phyloP scores from a whole-genome alignment of 2,113 vertebrate species.

The Gymnogyps californianus region DNA sequence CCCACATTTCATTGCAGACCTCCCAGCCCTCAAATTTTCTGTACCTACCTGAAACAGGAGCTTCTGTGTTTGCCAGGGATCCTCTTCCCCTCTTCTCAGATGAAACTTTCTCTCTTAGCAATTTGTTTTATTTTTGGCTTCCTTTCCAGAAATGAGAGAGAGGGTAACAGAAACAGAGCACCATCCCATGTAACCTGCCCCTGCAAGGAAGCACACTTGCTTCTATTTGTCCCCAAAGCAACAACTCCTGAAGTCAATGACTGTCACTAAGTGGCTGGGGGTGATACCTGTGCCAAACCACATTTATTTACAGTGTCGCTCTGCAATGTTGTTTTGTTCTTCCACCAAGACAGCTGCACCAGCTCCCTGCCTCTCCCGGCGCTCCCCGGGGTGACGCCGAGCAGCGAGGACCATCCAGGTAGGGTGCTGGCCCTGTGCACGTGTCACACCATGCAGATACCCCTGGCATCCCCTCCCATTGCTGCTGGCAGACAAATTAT shows the following conservation, averaged over 20 bases:
- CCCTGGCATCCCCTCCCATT: neutral
- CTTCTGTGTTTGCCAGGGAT: neutral
- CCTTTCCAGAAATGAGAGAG: neutral
- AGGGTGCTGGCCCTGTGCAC: neutral
- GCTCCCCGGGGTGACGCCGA: neutral
- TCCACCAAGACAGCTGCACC: conserved; percentile 33
- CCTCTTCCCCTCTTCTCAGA: neutral
- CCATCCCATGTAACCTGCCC: neutral
- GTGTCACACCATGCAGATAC: neutral
- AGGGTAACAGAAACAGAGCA: neutral
- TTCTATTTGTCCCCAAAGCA: neutral
- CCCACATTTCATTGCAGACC: neutral
- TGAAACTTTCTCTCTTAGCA: neutral
- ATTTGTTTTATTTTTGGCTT: neutral
- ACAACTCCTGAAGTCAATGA: neutral
- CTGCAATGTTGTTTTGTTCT: neutral
- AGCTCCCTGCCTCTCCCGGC: conserved; percentile 8
- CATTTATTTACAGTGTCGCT: neutral
- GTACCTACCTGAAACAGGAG: neutral
- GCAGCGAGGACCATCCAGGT: neutral
- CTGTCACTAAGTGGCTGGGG: neutral
- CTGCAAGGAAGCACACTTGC: neutral
- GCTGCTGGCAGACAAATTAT: neutral
- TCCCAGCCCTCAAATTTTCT: neutral
- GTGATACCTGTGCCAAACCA: neutral